These are phyloP conservation scores for Laticauda colubrina DNA, from an alignment of 2,113 vertebrate genomes.

Conservation along the genomic window DNA sequence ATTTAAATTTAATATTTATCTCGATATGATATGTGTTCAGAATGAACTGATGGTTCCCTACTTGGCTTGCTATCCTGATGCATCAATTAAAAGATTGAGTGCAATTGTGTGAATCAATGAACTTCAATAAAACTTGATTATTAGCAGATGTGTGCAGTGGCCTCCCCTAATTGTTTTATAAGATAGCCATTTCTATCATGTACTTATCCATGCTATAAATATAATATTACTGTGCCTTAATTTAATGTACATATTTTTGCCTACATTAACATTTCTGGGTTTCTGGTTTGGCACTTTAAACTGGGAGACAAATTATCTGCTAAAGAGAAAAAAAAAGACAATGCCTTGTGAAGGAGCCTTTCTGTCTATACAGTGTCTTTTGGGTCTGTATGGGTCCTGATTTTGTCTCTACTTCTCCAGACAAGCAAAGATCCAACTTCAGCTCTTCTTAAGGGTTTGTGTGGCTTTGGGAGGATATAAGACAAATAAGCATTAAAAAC, in stretches of 20 bases:
- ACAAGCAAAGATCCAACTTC: background rate
- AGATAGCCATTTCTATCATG: background rate
- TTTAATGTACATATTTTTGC: background rate
- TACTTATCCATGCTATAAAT: background rate
- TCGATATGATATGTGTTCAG: constrained; percentile 5
- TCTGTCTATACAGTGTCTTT: background rate
- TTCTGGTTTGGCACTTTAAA: background rate
- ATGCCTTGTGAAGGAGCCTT: background rate
- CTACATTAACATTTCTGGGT: constrained; percentile 1
- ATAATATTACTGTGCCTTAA: background rate
- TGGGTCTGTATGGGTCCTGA: background rate
- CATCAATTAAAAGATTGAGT: background rate
- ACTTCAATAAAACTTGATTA: background rate
- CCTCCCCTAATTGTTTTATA: background rate
- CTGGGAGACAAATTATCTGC: background rate
- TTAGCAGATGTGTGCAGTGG: background rate
- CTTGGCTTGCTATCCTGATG: background rate
- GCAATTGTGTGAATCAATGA: background rate
- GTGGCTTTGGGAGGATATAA: background rate
- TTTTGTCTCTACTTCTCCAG: background rate
- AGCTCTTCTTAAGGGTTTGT: background rate
- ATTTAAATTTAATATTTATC: constrained; percentile 18
- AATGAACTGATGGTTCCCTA: background rate
- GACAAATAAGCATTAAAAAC: background rate
- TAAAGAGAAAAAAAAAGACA: background rate